phyloP scores from a whole-genome alignment of 2,888 invertebrate genomes.

The Pteria penguin region DNA sequence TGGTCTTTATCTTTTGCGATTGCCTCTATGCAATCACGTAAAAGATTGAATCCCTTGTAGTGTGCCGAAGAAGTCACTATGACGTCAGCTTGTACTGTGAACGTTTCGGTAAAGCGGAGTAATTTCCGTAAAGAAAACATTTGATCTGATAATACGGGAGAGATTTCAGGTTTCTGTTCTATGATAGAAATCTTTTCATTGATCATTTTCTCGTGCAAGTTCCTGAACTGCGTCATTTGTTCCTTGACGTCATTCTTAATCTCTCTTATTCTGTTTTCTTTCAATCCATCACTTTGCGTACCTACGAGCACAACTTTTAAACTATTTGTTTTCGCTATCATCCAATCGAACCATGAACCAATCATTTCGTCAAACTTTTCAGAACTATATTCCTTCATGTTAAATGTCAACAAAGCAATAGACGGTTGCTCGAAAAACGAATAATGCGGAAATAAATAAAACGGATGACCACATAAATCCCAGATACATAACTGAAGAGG shows the following conservation, averaged over 20 bases:
- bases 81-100: slow-evolving; percentile 69
- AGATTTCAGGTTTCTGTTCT: slow-evolving; percentile 71
- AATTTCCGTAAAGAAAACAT: slow-evolving; percentile 73
- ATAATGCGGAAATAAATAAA: slow-evolving; percentile 72
- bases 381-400: slow-evolving; percentile 71
- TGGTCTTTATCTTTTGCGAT: slow-evolving; percentile 67
- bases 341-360: slow-evolving; percentile 77
- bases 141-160: slow-evolving; percentile 75
- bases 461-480: slow-evolving; percentile 76
- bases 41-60: slow-evolving; percentile 66
- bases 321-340: slow-evolving; percentile 76
- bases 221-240: slow-evolving; percentile 59
- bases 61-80: slow-evolving; percentile 69
- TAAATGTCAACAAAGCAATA: slow-evolving; percentile 74
- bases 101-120: slow-evolving; percentile 64
- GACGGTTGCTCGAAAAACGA: slow-evolving; percentile 75
- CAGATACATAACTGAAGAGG: slow-evolving; percentile 70
- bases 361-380: slow-evolving; percentile 71
- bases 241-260: slow-evolving; percentile 58
- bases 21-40: slow-evolving; percentile 68
- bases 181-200: slow-evolving; percentile 72
- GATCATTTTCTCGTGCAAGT: slow-evolving; percentile 58
- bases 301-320: slow-evolving; percentile 74
- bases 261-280: slow-evolving; percentile 46
- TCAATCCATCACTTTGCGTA: slow-evolving; percentile 73